These are phyloP conservation scores for Brachypalpus laphriformis DNA, from an alignment of 2,888 invertebrate genomes.

Conservation along the genomic window DNA sequence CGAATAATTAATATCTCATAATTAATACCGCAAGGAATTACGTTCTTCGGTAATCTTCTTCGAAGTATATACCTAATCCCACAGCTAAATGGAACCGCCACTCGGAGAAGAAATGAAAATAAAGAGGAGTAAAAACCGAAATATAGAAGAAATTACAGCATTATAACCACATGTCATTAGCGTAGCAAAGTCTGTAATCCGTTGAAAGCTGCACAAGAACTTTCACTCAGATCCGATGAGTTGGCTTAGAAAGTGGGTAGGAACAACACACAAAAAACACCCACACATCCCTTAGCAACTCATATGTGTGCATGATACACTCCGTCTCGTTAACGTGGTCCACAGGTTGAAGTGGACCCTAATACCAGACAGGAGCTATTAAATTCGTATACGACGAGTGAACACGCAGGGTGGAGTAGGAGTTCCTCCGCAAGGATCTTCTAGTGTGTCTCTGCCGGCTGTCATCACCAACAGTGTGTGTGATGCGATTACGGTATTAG, in stretches of 20 bases:
- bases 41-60: constrained; percentile 23
- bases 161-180: constrained; percentile 67
- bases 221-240: constrained; percentile 30
- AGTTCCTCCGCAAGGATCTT: constrained; percentile 21
- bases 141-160: constrained; percentile 52
- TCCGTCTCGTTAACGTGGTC: constrained; percentile 4
- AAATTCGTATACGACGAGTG: constrained; percentile 53
- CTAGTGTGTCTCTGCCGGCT: constrained; percentile 32
- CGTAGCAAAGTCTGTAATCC: constrained; percentile 63
- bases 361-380: constrained; percentile 43
- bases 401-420: constrained; percentile 21
- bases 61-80: constrained; percentile 35
- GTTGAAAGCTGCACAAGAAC: constrained; percentile 54
- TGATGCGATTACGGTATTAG: constrained; percentile 66
- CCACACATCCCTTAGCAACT: constrained; percentile 21
- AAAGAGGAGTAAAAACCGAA: constrained; percentile 13
- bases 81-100: constrained; percentile 45
- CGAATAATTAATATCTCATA: constrained; percentile 46
- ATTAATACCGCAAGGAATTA: constrained; percentile 23
- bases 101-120: neutral
- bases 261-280: constrained; percentile 11
- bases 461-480: constrained; percentile 56
- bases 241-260: constrained; percentile 45
- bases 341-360: constrained; percentile 57
- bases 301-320: constrained; percentile 15